Evolutionary conservation across 2,888 invertebrate species (phyloP).

Genomic region (Drosophila prostipennis): DNA sequence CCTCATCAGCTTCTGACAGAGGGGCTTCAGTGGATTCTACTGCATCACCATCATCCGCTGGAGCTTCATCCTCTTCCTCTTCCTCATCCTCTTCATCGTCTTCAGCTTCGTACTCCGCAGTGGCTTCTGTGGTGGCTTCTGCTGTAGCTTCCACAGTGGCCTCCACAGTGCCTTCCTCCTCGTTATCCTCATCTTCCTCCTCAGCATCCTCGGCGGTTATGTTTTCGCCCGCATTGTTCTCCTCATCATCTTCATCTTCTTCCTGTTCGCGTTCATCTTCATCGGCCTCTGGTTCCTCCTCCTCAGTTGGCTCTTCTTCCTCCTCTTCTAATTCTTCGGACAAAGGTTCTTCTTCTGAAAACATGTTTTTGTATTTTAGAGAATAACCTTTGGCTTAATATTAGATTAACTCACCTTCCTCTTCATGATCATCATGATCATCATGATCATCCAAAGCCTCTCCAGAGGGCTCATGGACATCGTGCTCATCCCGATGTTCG

Average conservation of each 20-base stretch:
- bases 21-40: slow-evolving; percentile 64
- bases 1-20: slow-evolving; percentile 16
- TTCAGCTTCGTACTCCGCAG: slow-evolving; percentile 47
- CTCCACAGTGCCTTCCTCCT: slow-evolving; percentile 47
- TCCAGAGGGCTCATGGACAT: slow-evolving; percentile 79
- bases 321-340: slow-evolving; percentile 82
- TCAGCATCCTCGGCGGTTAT: slow-evolving; percentile 84
- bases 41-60: slow-evolving; percentile 53
- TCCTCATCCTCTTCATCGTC: slow-evolving; percentile 43
- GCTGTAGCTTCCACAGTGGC: slow-evolving; percentile 47
- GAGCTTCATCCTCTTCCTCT: slow-evolving; percentile 36
- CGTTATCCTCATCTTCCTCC: slow-evolving; percentile 52
- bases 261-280: slow-evolving; percentile 59
- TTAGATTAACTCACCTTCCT: slow-evolving; percentile 75
- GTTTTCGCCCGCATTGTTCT: slow-evolving; percentile 68
- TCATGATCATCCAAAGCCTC: slow-evolving; percentile 77
- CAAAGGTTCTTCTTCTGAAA: slow-evolving; percentile 41
- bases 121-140: slow-evolving; percentile 54
- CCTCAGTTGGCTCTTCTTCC: slow-evolving; percentile 47
- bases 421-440: slow-evolving; percentile 80
- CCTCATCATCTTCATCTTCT: slow-evolving; percentile 65
- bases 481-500: slow-evolving; percentile 82
- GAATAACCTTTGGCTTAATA: slow-evolving; percentile 26
- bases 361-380: slow-evolving; percentile 49
- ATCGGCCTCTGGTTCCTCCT: slow-evolving; percentile 65